A percentile compares a stretch with the other conserved stretches of the same genome.
Evolutionary conservation across 2,797 vertebrate species (phyloP).

Genomic region (Tamandua tetradactyla): DNA sequence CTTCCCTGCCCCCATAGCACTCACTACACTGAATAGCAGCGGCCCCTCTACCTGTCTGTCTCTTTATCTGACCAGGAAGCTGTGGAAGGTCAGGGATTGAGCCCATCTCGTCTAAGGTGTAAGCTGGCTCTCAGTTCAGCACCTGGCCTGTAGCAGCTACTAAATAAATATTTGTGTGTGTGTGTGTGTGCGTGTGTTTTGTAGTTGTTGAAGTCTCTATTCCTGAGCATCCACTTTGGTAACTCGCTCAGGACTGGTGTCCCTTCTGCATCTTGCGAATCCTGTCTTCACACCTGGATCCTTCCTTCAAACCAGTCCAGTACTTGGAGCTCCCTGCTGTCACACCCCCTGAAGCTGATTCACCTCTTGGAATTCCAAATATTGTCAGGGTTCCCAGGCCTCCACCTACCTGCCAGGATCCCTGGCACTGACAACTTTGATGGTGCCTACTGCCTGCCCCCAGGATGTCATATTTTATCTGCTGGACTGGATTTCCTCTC

Average conservation of each 20-base stretch:
- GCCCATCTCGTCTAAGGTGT: background rate
- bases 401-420: background rate
- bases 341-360: background rate
- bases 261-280: slow-evolving; percentile 27
- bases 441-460: background rate
- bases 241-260: slow-evolving; percentile 28
- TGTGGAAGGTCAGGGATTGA: background rate
- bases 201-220: slow-evolving; percentile 43
- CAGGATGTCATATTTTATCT: background rate
- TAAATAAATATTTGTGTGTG: slow-evolving; percentile 66
- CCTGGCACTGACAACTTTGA: background rate
- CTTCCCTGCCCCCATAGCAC: background rate
- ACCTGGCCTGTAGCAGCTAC: slow-evolving; percentile 53
- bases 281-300: background rate
- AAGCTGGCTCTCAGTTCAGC: background rate
- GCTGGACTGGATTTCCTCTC: background rate
- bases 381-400: background rate
- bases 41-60: background rate
- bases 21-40: background rate
- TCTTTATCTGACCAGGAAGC: background rate
- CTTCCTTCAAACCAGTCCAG: background rate
- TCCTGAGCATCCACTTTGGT: slow-evolving; percentile 47
- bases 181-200: too few relatives aligned
- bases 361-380: background rate
- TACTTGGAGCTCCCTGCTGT: background rate